Percentiles rank a stretch among this genome's conserved stretches.
phyloP scores from a whole-genome alignment of 1,140 invertebrate genomes.

The Brachionus rubens region DNA sequence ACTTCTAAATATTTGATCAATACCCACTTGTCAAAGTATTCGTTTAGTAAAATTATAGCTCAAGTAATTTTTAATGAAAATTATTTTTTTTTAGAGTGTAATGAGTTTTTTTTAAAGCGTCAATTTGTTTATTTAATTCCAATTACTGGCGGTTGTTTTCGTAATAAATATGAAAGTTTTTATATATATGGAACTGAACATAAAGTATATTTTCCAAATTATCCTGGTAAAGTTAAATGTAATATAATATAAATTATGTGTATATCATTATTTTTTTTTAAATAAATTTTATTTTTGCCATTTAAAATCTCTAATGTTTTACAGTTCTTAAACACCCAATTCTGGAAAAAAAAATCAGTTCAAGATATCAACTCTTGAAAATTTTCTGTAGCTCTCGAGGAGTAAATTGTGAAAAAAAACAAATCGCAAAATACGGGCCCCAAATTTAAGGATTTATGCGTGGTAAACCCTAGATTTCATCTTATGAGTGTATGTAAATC shows the following conservation, averaged over 20 bases:
- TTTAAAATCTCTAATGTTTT: too few species aligned
- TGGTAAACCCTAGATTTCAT: too few species aligned
- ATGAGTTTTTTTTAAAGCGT: neutral
- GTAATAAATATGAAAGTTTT: neutral
- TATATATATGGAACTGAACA: slow-evolving; percentile 6
- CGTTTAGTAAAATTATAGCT: neutral
- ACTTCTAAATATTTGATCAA: neutral
- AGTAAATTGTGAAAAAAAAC: too few species aligned
- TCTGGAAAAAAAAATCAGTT: too few species aligned
- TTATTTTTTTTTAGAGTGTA: neutral
- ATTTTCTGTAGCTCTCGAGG: too few species aligned
- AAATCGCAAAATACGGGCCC: too few species aligned
- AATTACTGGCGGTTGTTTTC: neutral
- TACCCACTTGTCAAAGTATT: slow-evolving; percentile 29
- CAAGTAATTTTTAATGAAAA: slow-evolving; percentile 8
- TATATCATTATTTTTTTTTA: too few species aligned
- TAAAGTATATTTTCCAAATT: slow-evolving; percentile 25
- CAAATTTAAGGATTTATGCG: too few species aligned
- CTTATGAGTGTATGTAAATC: too few species aligned
- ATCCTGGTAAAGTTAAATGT: slow-evolving; percentile 37
- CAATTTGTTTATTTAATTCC: slow-evolving; percentile 33
- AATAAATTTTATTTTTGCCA: too few species aligned
- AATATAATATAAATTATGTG: slow-evolving; percentile 23
- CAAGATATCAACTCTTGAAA: too few species aligned
- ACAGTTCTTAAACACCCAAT: too few species aligned